phyloP scores from a whole-genome alignment of 2,888 invertebrate genomes.

The Rosalia funebris region DNA sequence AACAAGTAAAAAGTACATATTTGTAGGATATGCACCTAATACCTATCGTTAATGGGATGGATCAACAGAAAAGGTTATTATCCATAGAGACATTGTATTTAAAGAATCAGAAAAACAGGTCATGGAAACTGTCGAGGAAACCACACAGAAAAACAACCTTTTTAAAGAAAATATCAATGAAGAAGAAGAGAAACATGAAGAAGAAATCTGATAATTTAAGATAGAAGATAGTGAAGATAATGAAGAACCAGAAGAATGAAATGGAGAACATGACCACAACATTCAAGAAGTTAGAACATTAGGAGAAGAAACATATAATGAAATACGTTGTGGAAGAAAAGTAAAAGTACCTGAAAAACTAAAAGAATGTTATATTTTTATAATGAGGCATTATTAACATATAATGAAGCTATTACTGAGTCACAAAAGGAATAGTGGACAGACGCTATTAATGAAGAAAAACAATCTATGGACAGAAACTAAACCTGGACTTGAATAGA shows the following conservation, averaged over 20 bases:
- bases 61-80: too few species aligned
- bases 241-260: not conserved
- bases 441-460: not conserved
- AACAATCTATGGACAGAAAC: constrained; percentile 21
- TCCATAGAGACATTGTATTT: constrained; percentile 36
- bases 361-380: constrained; percentile 21
- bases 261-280: not conserved
- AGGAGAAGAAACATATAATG: constrained; percentile 8
- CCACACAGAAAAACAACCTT: not conserved
- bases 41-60: constrained; percentile 34
- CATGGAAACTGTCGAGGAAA: not conserved
- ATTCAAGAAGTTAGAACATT: not conserved
- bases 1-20: constrained; percentile 43
- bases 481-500: constrained; percentile 41
- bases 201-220: too few species aligned
- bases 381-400: constrained; percentile 9
- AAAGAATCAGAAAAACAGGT: constrained; percentile 18
- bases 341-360: constrained; percentile 26
- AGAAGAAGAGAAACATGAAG: not conserved
- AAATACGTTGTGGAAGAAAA: constrained; percentile 14
- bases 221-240: not conserved
- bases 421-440: not conserved
- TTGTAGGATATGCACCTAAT: constrained; percentile 39
- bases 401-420: not conserved
- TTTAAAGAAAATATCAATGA: not conserved